phyloP scores from a whole-genome alignment of 2,888 invertebrate species.

The Caenorhabditis panamensis region DNA sequence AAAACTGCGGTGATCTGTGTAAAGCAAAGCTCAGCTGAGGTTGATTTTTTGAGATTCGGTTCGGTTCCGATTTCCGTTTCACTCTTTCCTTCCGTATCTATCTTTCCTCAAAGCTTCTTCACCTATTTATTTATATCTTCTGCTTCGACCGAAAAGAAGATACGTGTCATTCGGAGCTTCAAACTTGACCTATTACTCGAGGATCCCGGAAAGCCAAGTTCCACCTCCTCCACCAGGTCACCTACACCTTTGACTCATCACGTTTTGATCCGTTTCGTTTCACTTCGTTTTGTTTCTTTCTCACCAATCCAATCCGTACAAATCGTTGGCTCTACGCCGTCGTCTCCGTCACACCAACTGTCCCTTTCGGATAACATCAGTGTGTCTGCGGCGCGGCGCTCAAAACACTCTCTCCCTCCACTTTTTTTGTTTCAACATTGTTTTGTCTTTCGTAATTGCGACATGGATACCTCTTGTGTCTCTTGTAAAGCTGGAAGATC shows the following conservation, averaged over 20 bases:
- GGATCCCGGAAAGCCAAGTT: neutral
- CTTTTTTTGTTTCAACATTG: conserved; percentile 54
- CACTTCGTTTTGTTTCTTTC: too few species aligned
- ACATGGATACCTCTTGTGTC: conserved; percentile 29
- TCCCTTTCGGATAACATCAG: conserved; percentile 42
- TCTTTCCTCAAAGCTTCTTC: neutral
- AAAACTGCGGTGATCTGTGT: neutral
- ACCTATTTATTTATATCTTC: neutral
- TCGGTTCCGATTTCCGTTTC: neutral
- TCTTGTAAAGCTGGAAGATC: conserved; percentile 2
- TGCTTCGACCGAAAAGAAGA: neutral
- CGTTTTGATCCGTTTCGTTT: too few species aligned
- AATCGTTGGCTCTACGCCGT: conserved; percentile 10
- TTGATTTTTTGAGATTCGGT: neutral
- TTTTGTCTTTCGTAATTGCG: conserved; percentile 55
- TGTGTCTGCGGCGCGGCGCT: conserved; percentile 32
- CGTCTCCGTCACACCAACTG: conserved; percentile 41
- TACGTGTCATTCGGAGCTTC: neutral
- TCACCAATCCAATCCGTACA: conserved; percentile 30
- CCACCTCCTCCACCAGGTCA: conserved; percentile 3
- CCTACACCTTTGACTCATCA: neutral
- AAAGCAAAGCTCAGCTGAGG: neutral
- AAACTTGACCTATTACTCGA: neutral
- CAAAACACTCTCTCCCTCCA: conserved; percentile 19
- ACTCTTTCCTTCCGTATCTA: neutral